Evolutionary conservation across 2,113 vertebrate species (phyloP).

Genomic region (Rhinopomastus cyanomelas): DNA sequence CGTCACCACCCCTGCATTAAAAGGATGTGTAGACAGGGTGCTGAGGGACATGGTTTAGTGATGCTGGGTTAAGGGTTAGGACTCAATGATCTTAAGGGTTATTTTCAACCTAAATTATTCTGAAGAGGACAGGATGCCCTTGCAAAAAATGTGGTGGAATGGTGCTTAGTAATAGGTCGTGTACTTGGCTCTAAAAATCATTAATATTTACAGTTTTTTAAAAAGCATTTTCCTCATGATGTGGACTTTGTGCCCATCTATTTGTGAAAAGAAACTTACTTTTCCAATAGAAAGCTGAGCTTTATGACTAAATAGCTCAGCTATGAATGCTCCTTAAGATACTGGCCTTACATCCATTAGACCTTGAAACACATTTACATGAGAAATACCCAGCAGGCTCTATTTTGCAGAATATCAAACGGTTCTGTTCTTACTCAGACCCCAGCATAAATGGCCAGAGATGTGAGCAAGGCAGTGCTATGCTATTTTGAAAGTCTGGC

Average conservation of each 20-base stretch:
- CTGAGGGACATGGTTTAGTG: background rate
- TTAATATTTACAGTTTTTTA: background rate
- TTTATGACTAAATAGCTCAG: background rate
- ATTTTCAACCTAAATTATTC: background rate
- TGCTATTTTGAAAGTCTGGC: background rate
- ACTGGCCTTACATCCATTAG: background rate
- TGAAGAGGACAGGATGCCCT: background rate
- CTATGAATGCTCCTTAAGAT: background rate
- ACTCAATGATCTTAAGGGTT: background rate
- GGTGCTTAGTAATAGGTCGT: background rate
- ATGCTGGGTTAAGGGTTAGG: background rate
- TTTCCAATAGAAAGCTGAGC: background rate
- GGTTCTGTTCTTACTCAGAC: background rate
- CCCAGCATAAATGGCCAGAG: background rate
- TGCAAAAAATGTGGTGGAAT: background rate
- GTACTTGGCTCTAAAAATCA: background rate
- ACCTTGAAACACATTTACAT: background rate
- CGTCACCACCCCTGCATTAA: background rate
- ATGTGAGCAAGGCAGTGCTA: background rate
- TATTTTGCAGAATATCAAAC: background rate
- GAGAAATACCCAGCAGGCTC: background rate
- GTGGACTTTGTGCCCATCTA: background rate
- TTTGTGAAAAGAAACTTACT: background rate
- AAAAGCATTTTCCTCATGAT: background rate
- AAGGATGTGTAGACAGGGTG: background rate